Evolutionary conservation across 2,113 vertebrate genomes (phyloP).

Genomic region (Amazona vittata): DNA sequence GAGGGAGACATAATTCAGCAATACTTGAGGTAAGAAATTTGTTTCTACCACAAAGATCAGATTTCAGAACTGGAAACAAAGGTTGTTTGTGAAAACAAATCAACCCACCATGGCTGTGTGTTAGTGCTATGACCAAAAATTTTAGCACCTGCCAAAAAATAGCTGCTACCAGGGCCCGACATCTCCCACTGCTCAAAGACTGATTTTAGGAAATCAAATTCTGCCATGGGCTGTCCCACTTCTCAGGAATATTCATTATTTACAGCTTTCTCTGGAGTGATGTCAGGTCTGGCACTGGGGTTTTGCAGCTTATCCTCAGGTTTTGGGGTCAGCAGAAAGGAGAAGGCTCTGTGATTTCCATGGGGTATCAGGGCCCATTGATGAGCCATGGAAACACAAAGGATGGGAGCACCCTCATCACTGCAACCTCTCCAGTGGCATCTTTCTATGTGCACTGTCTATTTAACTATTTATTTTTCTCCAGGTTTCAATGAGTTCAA

Average conservation of each 20-base stretch:
- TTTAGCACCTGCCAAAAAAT: not conserved
- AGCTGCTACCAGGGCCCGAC: not conserved
- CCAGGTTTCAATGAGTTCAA: not conserved
- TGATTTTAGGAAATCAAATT: not conserved
- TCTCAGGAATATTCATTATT: not conserved
- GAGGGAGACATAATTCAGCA: not conserved
- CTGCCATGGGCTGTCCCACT: not conserved
- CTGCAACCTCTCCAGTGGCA: not conserved
- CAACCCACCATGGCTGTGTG: not conserved
- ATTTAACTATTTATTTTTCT: not conserved
- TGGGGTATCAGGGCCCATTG: rapidly evolving
- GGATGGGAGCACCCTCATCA: not conserved
- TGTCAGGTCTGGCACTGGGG: not conserved
- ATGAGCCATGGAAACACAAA: not conserved
- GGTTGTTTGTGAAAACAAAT: not conserved
- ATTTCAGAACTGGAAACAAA: not conserved
- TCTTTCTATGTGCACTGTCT: not conserved
- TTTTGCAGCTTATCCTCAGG: not conserved
- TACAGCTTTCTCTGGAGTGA: not conserved
- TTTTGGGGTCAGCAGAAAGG: not conserved
- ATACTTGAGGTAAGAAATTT: not conserved
- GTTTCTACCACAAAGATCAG: not conserved
- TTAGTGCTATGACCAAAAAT: not conserved
- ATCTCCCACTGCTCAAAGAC: not conserved
- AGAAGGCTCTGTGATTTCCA: not conserved